phyloP scores from a whole-genome alignment of 2,888 invertebrate genomes.

The Thysanoteuthis rhombus region DNA sequence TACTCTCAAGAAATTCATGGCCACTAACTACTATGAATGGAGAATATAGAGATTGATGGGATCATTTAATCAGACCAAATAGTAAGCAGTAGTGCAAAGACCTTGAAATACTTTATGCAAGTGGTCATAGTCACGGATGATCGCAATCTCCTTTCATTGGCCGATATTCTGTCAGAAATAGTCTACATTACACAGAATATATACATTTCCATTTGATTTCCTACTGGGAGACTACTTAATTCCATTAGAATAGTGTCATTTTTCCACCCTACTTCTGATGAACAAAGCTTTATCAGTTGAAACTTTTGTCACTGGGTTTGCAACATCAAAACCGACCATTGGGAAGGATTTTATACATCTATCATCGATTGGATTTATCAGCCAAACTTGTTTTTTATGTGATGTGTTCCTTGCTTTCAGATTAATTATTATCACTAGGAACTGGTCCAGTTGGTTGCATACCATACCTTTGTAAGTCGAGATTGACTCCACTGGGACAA shows the following conservation, averaged over 20 bases:
- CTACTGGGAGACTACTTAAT: not conserved
- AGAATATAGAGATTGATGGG: too few relatives aligned
- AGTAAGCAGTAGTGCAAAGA: not conserved
- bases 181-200: not conserved
- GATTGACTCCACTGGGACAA: not conserved
- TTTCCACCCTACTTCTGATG: not conserved
- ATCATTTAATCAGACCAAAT: not conserved
- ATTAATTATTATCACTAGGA: not conserved
- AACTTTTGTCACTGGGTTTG: not conserved
- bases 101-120: not conserved
- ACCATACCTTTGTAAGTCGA: not conserved
- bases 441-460: not conserved
- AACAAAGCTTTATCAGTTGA: not conserved
- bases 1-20: too few relatives aligned
- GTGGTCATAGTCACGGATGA: not conserved
- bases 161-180: not conserved
- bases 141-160: not conserved
- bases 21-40: not conserved
- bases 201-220: not conserved
- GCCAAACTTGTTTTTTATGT: not conserved
- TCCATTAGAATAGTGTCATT: not conserved
- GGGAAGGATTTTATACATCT: not conserved
- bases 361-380: not conserved
- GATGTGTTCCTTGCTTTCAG: not conserved
- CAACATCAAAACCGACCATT: not conserved